Evolutionary conservation across 1,140 invertebrate genomes (phyloP).

Genomic region (Plectus sambesii): DNA sequence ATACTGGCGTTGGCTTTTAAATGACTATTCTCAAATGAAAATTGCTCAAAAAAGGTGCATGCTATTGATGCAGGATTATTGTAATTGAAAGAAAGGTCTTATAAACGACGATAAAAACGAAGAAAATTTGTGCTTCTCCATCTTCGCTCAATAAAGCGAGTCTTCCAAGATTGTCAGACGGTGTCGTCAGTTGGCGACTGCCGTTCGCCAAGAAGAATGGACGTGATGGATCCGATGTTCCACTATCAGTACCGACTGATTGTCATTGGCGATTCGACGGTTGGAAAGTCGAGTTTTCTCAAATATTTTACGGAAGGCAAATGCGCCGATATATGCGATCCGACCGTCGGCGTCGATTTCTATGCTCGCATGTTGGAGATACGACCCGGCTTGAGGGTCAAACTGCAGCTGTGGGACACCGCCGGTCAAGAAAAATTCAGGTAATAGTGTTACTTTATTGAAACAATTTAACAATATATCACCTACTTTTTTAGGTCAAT

Average conservation of each 20-base stretch:
- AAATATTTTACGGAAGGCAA: conserved; percentile 97
- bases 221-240: conserved; percentile 92
- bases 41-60: too few species aligned
- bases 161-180: background rate
- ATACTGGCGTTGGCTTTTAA: too few species aligned
- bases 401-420: conserved; percentile 95
- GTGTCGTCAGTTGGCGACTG: conserved; percentile 14
- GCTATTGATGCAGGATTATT: too few species aligned
- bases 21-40: too few species aligned
- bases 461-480: conserved; percentile 12
- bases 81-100: too few species aligned
- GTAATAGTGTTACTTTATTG: conserved; percentile 47
- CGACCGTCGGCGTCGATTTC: conserved; percentile 59
- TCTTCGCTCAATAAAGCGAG: too few species aligned
- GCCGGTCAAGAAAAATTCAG: conserved; percentile 92
- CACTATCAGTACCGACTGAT: conserved; percentile 97
- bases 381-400: conserved; percentile 83
- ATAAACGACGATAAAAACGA: background rate
- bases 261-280: conserved; percentile 93
- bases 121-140: too few species aligned
- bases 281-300: conserved; percentile 86
- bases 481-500: conserved; percentile 52
- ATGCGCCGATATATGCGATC: conserved; percentile 69
- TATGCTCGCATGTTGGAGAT: conserved; percentile 89
- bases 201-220: conserved; percentile 17